Evolutionary conservation across 2,113 vertebrate genomes (phyloP), one percentile per base, ranked within the genome.

Genomic region (Pseudorhombus dupliciocellatus): DNA sequence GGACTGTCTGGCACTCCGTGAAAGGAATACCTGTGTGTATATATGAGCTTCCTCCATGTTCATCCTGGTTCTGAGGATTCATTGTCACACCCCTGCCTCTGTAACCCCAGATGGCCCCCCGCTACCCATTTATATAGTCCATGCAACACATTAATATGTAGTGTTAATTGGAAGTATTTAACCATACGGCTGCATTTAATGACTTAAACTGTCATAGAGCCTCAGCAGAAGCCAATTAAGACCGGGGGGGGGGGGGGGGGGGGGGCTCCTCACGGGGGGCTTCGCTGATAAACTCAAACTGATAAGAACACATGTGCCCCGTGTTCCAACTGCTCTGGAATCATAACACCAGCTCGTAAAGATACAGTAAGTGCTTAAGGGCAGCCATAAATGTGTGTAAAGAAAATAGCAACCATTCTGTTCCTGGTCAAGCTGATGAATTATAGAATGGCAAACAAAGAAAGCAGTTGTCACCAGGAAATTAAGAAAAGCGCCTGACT

Each of bases 1-100:
- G 79, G 85, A 77, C 79, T 86, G 85, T 82, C 77, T 87, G 82
- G 69, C 31, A 66, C 68, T 52, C 21, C 3, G 15, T 62, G 63
- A 73, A 73, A 85, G 30, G 64, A 77, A 71, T 74, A 76, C 70
- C 74, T 80, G 69, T 66, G 73, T 67, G 21, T 40, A 11, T 37
- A 22, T 37, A 56, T 20, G 21, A 22, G 58, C 50, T 48, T 74
- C 37, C 52, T 69, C 40, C 66, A 74, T 78, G 57, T 68, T 78
- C 46, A 81, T 21, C 55, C 42, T 70, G 52, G 44, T 70, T 75
- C 31, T 59, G 34, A 74, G 66, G 42, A 66, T 37, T 74, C 10
- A 10, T 31, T 42, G 20, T 55, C 61, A 10, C 15, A 73, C 34
- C 15, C 31, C 8, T 48, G 52, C 40, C 25, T 52, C 21, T 28